Base-by-base conservation (phyloP, 2,113 vertebrate species). In the Orcinus orca region DNA sequence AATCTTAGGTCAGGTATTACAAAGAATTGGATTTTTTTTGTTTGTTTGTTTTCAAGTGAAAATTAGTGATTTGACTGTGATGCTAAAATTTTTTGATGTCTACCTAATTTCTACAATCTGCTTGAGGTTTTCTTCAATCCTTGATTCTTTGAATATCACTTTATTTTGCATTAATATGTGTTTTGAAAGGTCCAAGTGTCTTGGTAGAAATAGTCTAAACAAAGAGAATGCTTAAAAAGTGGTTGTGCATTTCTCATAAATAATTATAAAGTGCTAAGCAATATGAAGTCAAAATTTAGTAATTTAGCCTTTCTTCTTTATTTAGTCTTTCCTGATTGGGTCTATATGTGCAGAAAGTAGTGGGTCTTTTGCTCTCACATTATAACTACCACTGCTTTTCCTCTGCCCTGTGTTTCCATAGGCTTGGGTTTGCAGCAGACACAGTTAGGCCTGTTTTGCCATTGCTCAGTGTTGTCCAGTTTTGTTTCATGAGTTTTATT, bases 401-500 rank as follows among this genome's bases (percentile, higher is more conserved):
- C 18, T 77, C 41, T 67, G 53, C 23, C 26, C 14, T 74, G 38
- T 60, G 26, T 94, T 94, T 76, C 50, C 10, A 2, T 21, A 89
- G 8, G 55, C 77, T 0, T 55, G 38, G 12, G 33, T 70, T 50
- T 76, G 68, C 2, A 44, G 68, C 33, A 60, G 33, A 88, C 29
- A 82, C 23, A 83, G 65, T 62, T n/a, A 73, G 25, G 6, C 23
- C 29, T 5, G 10, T 53, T 89, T 82, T 33, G 8, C 20, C 15
- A 23, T 6, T 92, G 21, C 25, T 71, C 20, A 86, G 17, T 87
- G 73, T 76, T 79, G 26, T 53, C 33, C 55, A 82, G 31, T 85
- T 95, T 76, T 55, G 14, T 62, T 93, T 80, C 17, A 77, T 65
- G 17, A 80, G 15, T 79, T 96, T 93, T 81, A 91, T 90, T 88